Evolutionary conservation across 2,113 vertebrate genomes (phyloP).

Genomic region (Desmodus rotundus): DNA sequence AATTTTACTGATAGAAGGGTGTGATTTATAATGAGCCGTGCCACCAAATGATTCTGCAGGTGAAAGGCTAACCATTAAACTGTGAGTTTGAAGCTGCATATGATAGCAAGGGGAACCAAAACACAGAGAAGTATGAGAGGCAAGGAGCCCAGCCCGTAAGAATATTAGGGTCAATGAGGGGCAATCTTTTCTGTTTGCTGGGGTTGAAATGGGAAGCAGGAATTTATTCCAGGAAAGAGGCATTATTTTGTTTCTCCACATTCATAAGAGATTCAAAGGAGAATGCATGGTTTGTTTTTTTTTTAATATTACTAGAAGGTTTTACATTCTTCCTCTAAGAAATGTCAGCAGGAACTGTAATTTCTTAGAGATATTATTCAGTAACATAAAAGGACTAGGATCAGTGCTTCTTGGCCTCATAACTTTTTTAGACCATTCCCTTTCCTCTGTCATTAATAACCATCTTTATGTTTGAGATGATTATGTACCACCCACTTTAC

Average conservation of each 20-base stretch:
- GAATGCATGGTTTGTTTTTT: neutral
- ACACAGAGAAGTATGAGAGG: neutral
- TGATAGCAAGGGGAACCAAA: neutral
- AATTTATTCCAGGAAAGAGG: neutral
- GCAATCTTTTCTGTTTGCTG: neutral
- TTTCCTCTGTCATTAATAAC: neutral
- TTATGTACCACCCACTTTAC: neutral
- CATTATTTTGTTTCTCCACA: neutral
- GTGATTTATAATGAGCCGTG: constrained; percentile 74
- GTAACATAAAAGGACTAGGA: neutral
- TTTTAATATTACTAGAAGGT: neutral
- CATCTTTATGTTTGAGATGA: neutral
- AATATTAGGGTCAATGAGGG: neutral
- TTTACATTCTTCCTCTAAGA: neutral
- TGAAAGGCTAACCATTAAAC: constrained; percentile 60
- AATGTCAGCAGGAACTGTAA: neutral
- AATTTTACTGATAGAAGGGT: constrained; percentile 75
- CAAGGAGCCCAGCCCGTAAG: neutral
- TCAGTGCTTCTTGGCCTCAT: neutral
- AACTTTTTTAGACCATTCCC: neutral
- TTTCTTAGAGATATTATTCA: neutral
- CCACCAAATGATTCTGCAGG: constrained; percentile 53
- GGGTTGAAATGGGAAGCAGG: neutral
- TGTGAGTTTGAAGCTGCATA: constrained; percentile 59
- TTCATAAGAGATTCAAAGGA: neutral